phyloP scores from a whole-genome alignment of 1,140 invertebrate genomes.

The Pseudomyrmex dendroicus region DNA sequence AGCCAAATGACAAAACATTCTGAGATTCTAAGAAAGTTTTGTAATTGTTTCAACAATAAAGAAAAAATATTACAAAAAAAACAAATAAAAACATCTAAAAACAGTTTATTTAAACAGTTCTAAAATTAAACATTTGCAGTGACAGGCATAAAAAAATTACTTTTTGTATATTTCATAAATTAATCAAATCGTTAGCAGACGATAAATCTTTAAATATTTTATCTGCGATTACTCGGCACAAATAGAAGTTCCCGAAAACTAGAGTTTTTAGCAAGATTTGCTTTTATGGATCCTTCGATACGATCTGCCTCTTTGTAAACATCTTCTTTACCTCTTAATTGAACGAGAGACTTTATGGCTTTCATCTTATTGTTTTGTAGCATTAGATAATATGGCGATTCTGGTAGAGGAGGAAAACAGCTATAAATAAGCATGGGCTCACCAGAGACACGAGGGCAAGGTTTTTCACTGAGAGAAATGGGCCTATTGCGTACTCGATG shows the following conservation, averaged over 20 bases:
- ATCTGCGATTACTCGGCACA: conserved; percentile 86
- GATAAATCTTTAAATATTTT: conserved; percentile 6
- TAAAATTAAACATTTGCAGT: too few species aligned
- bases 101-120: too few species aligned
- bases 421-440: conserved; percentile 86
- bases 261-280: conserved; percentile 85
- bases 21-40: neutral
- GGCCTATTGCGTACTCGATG: conserved; percentile 87
- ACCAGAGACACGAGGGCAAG: conserved; percentile 85
- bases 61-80: too few species aligned
- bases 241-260: conserved; percentile 86
- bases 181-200: neutral
- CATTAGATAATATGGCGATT: conserved; percentile 90
- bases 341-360: conserved; percentile 86
- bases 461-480: conserved; percentile 86
- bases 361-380: conserved; percentile 85
- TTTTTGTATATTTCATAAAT: too few species aligned
- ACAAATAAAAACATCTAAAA: too few species aligned
- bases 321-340: conserved; percentile 86
- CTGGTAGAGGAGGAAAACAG: conserved; percentile 88
- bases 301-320: conserved; percentile 87
- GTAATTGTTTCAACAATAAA: too few species aligned
- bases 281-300: conserved; percentile 86
- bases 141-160: too few species aligned
- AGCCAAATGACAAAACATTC: neutral